Evolutionary conservation across 1,140 invertebrate species (phyloP), one percentile per base, ranked within the genome.

Genomic region (Odontomachus brunneus): DNA sequence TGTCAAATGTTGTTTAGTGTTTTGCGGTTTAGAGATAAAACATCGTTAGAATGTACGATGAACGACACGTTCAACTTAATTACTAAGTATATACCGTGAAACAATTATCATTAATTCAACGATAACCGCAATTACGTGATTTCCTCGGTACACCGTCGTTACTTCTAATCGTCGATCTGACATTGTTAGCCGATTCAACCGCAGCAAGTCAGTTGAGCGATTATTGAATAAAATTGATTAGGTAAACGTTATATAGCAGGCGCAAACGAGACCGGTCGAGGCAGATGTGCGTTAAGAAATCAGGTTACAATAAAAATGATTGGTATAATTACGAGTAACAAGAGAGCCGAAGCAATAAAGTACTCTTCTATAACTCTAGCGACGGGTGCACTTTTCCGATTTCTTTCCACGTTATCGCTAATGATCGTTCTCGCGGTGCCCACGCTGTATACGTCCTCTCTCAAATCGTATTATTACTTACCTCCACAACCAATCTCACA

Each of bases 401-500:
- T 57, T 57, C 24, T 59, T 67, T 66, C 22, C 75, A 57, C 33
- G 33, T 73, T 73, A 73, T 60, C 51, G 57, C 57, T 62, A 63
- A 82, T 44, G 59, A 75, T 82, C 78, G 55, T 69, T 57, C 33
- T 26, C 57, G 33, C 60, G 48, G 22, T 53, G 59, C 26, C 49
- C 22, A 44, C 29, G 75, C 29, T n/a, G n/a, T n/a, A n/a, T 57
- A 57, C 65, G 53, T 80, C 63, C 51, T 80, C 66, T 69, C 75
- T 14, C 59, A 69, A 80, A 80, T 80, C 51, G 19, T 80, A 80
- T 80, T 80, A 80, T 80, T 80, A 80, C 75, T 80, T 71, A 19
- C 75, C 65, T 69, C 51, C n/a, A 57, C 51, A 69, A 69, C 65
- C 75, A 80, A 69, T 69, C 75, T 71, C 75, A 66, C 55, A 48